Base-by-base conservation (phyloP, 2,797 vertebrate species). In the Artibeus jamaicensis region DNA sequence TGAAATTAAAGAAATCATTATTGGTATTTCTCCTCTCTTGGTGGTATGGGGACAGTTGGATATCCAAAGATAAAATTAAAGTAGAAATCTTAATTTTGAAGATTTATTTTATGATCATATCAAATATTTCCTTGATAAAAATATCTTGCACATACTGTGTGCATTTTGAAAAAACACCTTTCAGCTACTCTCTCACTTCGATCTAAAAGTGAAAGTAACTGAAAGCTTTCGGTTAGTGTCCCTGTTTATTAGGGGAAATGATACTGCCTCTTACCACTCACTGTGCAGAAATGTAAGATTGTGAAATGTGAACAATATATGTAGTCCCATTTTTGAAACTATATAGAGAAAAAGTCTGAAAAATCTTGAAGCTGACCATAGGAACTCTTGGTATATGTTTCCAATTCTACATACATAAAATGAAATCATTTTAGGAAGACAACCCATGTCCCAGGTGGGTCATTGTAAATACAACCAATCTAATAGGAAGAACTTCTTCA, bases 261-360 rank as follows among this genome's bases (percentile, higher is more conserved):
- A 87, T 89, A 96, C 79, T 22, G 19, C 93, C 73, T 83, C 88
- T 39, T 11, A 74, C 96, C 95, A 97, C 95, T 96, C 95, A 97
- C 95, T 96, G 85, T 96, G 95, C 39, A 97, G 96, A 98, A 95
- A 19, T 50, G 48, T 96, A 91, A 96, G 67, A 90, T 73, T 34
- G 0, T 96, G 98, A 96, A 97, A 46, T 73, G 89, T 95, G 70
- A 95, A 88, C 92, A 97, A 92, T 86, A 89, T 37, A 37, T 34
- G 57, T 53, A 84, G 87, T 46, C 46, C 57, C 86, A 44, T 92
- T 48, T 92, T 94, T 96, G 62, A 95, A 95, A 74, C 18, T 94
- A 26, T 93, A 85, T 37, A 29, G 59, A 96, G 74, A 91, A 92
- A 89, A 88, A 65, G 37, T 83, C 42, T 59, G 24, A 77, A 84